These are phyloP conservation scores for Gymnarchus niloticus DNA, from an alignment of 2,113 vertebrate genomes.

Conservation along the genomic window DNA sequence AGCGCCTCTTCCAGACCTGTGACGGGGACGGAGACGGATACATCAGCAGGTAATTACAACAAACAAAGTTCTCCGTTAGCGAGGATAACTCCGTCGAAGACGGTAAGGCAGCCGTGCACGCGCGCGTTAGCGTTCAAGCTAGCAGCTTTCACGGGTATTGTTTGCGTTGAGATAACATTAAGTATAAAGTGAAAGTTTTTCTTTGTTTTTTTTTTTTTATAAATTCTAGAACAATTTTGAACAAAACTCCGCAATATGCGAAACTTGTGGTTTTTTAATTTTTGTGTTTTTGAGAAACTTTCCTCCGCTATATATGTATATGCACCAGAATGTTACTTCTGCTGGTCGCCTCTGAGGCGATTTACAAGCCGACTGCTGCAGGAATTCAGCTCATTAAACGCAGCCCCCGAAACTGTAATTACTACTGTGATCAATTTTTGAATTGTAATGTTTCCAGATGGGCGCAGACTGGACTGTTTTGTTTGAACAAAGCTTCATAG, in stretches of 20 bases:
- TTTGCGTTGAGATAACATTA: neutral
- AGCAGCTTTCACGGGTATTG: neutral
- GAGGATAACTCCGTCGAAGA: neutral
- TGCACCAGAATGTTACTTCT: neutral
- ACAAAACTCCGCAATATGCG: neutral
- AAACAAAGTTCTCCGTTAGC: too few relatives aligned
- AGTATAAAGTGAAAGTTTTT: neutral
- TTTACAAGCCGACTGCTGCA: neutral
- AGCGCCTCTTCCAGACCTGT: conserved; percentile 71
- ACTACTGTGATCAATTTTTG: neutral
- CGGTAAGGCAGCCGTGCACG: neutral
- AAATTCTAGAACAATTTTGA: neutral
- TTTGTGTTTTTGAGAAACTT: neutral
- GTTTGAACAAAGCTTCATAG: neutral
- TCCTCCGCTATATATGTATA: neutral
- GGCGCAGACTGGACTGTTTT: too few relatives aligned
- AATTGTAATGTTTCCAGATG: too few relatives aligned
- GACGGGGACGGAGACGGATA: conserved; percentile 71
- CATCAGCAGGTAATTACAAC: conserved; percentile 65
- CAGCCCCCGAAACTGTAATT: neutral
- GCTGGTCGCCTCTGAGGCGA: neutral
- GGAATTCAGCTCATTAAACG: neutral
- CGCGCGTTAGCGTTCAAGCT: neutral
- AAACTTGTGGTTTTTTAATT: too few relatives aligned
- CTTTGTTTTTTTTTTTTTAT: too few relatives aligned